A percentile compares a stretch with the other conserved stretches of the same genome.
Conservation (phyloP, 2,113 vertebrate species). For the Semicossyphus pulcher region DNA sequence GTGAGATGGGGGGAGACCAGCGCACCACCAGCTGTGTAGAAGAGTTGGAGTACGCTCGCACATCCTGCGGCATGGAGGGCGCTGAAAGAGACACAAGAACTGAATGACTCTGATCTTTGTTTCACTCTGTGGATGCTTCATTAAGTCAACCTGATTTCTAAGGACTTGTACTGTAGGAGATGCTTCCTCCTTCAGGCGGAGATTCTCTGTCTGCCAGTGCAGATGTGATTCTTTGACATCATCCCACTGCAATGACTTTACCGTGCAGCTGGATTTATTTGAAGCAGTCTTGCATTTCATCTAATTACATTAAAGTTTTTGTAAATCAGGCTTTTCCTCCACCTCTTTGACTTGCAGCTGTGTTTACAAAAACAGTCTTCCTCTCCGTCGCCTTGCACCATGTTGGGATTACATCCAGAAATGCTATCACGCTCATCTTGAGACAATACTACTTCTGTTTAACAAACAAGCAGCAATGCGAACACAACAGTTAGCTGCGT, state of each 20-base stretch:
- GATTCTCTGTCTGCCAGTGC: conserved; percentile 23
- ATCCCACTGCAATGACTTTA: conserved; percentile 26
- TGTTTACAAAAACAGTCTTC: conserved; percentile 52
- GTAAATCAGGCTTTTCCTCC: conserved; percentile 31
- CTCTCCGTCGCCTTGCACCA: conserved; percentile 20
- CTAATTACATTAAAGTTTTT: conserved; percentile 48
- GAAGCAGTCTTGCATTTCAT: conserved; percentile 37
- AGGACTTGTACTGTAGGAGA: conserved; percentile 10
- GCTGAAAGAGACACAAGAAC: conserved; percentile 75
- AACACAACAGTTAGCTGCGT: background rate
- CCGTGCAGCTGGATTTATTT: conserved; percentile 64
- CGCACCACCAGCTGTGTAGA: conserved; percentile 94
- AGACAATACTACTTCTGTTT: background rate
- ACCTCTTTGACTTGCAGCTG: conserved; percentile 59
- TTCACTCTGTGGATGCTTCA: background rate
- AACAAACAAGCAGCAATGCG: conserved; percentile 1
- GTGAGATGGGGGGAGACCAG: conserved; percentile 92
- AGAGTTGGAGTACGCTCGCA: conserved; percentile 94
- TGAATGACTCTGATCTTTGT: background rate
- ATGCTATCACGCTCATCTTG: conserved; percentile 3
- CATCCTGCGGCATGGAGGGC: conserved; percentile 94
- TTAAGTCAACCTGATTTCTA: background rate
- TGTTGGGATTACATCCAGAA: conserved; percentile 28
- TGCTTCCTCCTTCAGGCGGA: conserved; percentile 15
- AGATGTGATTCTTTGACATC: conserved; percentile 59